Evolutionary conservation across 2,113 vertebrate genomes (phyloP).

Genomic region (Archilochus colubris): DNA sequence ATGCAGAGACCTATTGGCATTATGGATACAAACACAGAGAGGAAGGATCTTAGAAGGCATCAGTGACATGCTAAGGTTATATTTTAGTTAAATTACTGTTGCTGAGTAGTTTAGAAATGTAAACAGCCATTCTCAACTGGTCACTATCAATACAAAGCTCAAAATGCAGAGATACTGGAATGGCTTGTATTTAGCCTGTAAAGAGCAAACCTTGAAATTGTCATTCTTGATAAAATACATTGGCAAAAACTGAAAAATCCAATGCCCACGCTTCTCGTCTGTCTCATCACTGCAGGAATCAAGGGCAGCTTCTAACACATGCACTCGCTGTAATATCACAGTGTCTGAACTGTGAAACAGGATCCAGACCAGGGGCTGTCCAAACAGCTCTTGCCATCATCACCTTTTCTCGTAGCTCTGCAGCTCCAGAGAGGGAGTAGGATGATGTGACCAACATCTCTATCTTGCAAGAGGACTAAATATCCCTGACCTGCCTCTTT

Average conservation of each 20-base stretch:
- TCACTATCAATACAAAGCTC: not conserved
- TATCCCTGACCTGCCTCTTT: no score
- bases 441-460: rapidly evolving
- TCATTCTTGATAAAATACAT: not conserved
- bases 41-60: not conserved
- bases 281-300: not conserved
- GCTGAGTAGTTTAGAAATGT: not conserved
- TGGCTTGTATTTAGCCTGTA: not conserved
- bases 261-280: not conserved
- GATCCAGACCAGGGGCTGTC: not conserved
- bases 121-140: not conserved
- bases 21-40: not conserved
- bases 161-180: not conserved
- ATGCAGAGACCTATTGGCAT: not conserved
- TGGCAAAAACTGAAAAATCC: not conserved
- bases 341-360: rapidly evolving
- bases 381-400: not conserved
- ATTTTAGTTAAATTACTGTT: not conserved
- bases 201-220: not conserved
- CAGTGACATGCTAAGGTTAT: not conserved
- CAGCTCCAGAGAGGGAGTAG: not conserved
- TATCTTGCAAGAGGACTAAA: not conserved
- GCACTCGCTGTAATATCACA: rapidly evolving
- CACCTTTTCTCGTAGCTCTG: not conserved
- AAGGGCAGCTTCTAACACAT: not conserved